Evolutionary conservation across 2,888 invertebrate genomes (phyloP).

Genomic region (Ceriagrion tenellum): DNA sequence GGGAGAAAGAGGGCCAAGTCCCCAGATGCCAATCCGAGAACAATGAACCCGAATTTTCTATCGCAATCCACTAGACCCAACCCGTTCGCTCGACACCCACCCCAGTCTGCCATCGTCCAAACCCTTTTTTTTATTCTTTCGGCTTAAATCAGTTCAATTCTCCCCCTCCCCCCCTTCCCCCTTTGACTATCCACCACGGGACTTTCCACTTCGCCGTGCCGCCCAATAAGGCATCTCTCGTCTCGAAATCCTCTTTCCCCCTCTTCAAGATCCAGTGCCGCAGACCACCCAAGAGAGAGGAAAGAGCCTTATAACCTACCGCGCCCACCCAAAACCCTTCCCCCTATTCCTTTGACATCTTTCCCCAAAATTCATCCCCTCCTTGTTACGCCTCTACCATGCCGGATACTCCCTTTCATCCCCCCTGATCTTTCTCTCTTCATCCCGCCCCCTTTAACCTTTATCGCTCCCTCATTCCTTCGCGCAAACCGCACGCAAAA

Average conservation of each 20-base stretch:
- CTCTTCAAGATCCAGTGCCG: background rate
- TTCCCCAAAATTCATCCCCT: no score
- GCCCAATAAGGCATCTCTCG: background rate
- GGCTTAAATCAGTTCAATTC: conserved; percentile 14
- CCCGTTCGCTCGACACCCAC: background rate
- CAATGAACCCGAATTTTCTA: conserved; percentile 59
- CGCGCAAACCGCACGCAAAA: conserved; percentile 42
- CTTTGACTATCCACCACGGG: background rate
- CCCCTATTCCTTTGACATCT: background rate
- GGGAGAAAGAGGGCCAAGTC: background rate
- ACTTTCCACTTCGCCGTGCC: background rate
- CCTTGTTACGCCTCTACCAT: no score
- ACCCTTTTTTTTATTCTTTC: conserved; percentile 41
- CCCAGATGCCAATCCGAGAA: conserved; percentile 20
- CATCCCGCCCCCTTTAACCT: background rate
- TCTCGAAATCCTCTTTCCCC: background rate
- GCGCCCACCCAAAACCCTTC: background rate
- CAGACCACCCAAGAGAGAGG: background rate
- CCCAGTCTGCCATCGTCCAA: background rate
- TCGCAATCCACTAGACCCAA: conserved; percentile 31
- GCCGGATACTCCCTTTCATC: background rate
- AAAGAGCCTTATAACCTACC: background rate
- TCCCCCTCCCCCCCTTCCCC: no score
- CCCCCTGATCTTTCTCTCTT: background rate
- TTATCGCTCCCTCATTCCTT: background rate